Conservation (phyloP, 2,888 invertebrate genomes). For the Drosophila percnosoma region DNA sequence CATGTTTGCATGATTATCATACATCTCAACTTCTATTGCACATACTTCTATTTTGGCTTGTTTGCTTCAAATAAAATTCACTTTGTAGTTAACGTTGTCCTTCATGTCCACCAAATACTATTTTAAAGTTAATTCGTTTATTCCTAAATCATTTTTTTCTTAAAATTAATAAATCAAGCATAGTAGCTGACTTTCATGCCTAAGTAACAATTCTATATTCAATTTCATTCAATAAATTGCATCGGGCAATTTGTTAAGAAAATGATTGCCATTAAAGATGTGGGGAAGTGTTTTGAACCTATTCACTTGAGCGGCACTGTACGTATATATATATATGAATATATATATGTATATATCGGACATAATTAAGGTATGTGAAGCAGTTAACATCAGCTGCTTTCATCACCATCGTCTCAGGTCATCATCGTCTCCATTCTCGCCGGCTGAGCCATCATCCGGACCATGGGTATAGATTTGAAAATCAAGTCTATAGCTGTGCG, state of each 20-base stretch:
- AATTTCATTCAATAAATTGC: not conserved
- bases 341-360: not conserved
- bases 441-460: not conserved
- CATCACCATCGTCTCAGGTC: not conserved
- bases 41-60: not conserved
- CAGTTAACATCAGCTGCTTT: slow-evolving; percentile 23
- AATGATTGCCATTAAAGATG: not conserved
- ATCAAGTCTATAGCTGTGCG: slow-evolving; percentile 55
- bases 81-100: not conserved
- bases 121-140: not conserved
- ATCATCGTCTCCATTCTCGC: slow-evolving; percentile 3
- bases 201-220: too few relatives aligned
- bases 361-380: slow-evolving; percentile 31
- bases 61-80: not conserved
- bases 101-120: not conserved
- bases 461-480: slow-evolving; percentile 54
- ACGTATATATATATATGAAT: too few relatives aligned
- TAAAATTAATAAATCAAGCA: too few relatives aligned
- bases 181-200: too few relatives aligned
- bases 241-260: not conserved
- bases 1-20: not conserved
- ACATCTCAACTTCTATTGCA: not conserved
- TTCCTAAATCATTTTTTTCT: too few relatives aligned
- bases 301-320: not conserved
- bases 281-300: not conserved